A percentile compares a stretch with the other conserved stretches of the same genome.
Conservation (phyloP, 2,888 invertebrate species). For the Pandemis heparana region DNA sequence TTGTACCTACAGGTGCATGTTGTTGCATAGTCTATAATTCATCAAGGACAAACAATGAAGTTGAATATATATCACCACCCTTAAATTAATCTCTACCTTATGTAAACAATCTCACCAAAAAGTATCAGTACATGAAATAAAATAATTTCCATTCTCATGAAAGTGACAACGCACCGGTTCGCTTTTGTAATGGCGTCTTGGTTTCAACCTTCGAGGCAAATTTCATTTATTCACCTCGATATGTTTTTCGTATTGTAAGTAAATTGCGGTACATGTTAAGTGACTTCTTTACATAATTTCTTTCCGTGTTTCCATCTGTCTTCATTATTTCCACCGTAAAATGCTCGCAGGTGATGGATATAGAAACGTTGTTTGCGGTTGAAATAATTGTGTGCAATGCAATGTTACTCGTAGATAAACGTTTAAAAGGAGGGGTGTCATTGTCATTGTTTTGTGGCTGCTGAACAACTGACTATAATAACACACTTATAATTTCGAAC, state of each 20-base stretch:
- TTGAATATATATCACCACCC: neutral
- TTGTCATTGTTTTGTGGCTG: neutral
- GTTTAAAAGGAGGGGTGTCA: neutral
- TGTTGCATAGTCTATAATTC: neutral
- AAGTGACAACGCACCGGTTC: conserved; percentile 2
- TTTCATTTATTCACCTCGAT: conserved; percentile 32
- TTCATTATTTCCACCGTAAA: conserved; percentile 18
- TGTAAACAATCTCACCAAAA: neutral
- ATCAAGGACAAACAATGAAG: neutral
- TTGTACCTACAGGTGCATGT: too few species aligned
- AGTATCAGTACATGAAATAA: neutral
- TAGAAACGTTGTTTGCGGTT: conserved; percentile 44
- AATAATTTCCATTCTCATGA: conserved; percentile 1
- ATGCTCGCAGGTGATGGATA: conserved; percentile 23
- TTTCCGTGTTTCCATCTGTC: conserved; percentile 18
- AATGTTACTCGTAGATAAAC: conserved; percentile 1
- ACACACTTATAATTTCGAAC: neutral
- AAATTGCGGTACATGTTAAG: conserved; percentile 19
- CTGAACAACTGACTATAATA: neutral
- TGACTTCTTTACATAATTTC: conserved; percentile 21
- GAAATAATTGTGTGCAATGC: conserved; percentile 34
- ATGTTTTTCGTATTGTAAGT: conserved; percentile 22
- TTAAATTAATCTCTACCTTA: neutral
- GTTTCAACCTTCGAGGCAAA: conserved; percentile 8
- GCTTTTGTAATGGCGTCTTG: neutral